These are phyloP conservation scores for Plebejus melissa DNA, from an alignment of 2,888 invertebrate genomes.

Conservation along the genomic window DNA sequence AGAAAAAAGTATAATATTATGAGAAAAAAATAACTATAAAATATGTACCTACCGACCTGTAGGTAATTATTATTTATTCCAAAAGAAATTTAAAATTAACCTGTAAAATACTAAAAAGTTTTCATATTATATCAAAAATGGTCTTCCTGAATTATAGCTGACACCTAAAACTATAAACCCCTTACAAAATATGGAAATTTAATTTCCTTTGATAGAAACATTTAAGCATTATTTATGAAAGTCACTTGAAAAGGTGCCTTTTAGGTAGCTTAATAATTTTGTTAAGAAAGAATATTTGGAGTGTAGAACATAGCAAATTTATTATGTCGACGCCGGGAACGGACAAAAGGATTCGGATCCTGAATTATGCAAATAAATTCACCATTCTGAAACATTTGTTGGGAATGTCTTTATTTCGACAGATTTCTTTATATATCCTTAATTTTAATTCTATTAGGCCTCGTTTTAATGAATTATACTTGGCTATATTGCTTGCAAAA, in stretches of 20 bases:
- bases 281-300: conserved; percentile 65
- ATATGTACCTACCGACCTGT: no score
- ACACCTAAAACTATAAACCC: conserved; percentile 9
- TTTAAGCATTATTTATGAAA: conserved; percentile 23
- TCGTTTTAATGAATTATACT: conserved; percentile 46
- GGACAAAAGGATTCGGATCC: conserved; percentile 76
- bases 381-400: conserved; percentile 78
- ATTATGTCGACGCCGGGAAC: conserved; percentile 70
- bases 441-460: conserved; percentile 64
- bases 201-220: conserved; percentile 31
- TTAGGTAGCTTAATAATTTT: conserved; percentile 70
- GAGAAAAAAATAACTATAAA: no score
- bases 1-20: no score
- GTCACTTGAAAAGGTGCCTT: conserved; percentile 40
- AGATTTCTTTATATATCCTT: conserved; percentile 70
- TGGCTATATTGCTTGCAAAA: neutral
- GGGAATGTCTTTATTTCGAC: conserved; percentile 75
- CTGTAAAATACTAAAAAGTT: neutral
- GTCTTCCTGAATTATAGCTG: neutral
- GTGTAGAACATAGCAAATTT: conserved; percentile 73
- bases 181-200: neutral
- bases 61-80: no score
- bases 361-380: conserved; percentile 79
- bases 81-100: no score
- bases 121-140: neutral